Percentiles rank a stretch among this genome's conserved stretches.
phyloP scores from a whole-genome alignment of 2,888 invertebrate genomes.

The Melangyna quadrimaculata region DNA sequence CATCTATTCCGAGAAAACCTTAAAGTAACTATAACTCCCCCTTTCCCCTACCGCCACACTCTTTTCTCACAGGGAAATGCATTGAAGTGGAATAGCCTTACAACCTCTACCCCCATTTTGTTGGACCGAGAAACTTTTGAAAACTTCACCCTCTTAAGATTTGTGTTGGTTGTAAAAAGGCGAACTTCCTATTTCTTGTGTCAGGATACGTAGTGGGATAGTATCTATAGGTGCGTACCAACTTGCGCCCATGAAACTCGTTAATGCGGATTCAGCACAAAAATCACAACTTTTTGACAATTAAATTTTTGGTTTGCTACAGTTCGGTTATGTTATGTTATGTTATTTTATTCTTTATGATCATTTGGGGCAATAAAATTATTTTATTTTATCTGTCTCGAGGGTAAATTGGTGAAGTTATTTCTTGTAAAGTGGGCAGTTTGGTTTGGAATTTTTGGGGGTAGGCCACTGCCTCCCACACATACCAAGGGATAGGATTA shows the following conservation, averaged over 20 bases:
- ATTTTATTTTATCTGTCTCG: slow-evolving; percentile 49
- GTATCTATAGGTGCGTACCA: too few species aligned
- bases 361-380: slow-evolving; percentile 66
- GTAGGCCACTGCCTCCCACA: neutral
- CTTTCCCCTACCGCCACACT: neutral
- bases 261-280: slow-evolving; percentile 31
- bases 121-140: neutral
- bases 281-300: slow-evolving; percentile 51
- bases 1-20: neutral
- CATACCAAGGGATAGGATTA: neutral
- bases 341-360: slow-evolving; percentile 61
- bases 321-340: slow-evolving; percentile 19
- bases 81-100: slow-evolving; percentile 3
- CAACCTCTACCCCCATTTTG: neutral
- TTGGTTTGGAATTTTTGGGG: neutral
- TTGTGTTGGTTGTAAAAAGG: neutral
- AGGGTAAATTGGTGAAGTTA: slow-evolving; percentile 32
- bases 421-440: slow-evolving; percentile 28
- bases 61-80: neutral
- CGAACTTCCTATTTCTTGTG: neutral
- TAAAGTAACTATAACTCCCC: neutral
- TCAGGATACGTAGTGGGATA: too few species aligned
- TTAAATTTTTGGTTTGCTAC: slow-evolving; percentile 46
- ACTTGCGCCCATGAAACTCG: neutral
- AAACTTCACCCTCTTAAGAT: neutral